These are phyloP conservation scores for Vidua macroura DNA, from an alignment of 2,113 vertebrate species.

Conservation along the genomic window DNA sequence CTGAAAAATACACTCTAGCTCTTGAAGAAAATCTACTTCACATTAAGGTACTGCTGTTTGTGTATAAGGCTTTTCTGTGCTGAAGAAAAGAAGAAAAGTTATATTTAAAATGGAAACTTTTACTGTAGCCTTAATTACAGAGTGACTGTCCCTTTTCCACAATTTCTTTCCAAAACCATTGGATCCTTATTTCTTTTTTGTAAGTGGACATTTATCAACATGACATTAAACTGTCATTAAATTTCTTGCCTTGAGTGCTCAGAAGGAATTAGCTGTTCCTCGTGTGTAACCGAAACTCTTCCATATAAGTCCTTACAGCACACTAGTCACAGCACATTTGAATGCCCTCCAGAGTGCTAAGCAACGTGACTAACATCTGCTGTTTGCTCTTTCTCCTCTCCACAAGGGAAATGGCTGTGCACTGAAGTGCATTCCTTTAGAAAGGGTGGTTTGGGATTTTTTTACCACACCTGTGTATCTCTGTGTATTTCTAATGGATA, in stretches of 20 bases:
- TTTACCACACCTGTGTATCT: background rate
- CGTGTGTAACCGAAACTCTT: background rate
- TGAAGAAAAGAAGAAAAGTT: background rate
- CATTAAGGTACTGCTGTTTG: background rate
- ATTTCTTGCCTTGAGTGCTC: slow-evolving; percentile 10
- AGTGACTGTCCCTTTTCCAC: background rate
- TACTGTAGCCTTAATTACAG: background rate
- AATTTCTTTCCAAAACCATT: background rate
- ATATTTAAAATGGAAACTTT: background rate
- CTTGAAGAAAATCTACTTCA: background rate
- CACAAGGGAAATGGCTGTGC: background rate
- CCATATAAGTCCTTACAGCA: slow-evolving; percentile 50
- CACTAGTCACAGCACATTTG: slow-evolving; percentile 11
- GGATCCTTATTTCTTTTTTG: background rate
- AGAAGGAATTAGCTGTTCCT: background rate
- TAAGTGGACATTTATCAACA: slow-evolving; percentile 26
- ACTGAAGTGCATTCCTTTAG: slow-evolving; percentile 15
- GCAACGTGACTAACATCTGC: slow-evolving; percentile 42
- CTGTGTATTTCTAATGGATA: background rate
- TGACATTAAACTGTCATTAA: slow-evolving; percentile 16
- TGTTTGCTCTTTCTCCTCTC: slow-evolving; percentile 44
- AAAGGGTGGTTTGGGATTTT: background rate
- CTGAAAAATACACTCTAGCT: background rate
- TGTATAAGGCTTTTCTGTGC: background rate
- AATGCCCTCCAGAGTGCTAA: slow-evolving; percentile 37